Conservation (phyloP, 2,888 invertebrate species). For the Eilema griseolum region DNA sequence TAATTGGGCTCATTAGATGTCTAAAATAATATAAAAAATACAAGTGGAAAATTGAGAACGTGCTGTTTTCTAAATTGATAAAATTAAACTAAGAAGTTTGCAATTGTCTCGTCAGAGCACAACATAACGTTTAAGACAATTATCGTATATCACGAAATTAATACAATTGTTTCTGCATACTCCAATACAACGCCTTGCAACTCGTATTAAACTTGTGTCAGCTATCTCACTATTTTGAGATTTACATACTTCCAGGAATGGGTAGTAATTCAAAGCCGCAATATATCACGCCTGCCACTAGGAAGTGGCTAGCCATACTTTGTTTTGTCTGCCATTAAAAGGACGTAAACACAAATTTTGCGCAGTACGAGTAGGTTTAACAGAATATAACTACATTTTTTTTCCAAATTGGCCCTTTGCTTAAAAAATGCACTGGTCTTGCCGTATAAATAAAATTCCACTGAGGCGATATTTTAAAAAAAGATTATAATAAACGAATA, state of each 20-base stretch:
- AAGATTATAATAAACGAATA: neutral
- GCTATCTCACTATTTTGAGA: constrained; percentile 37
- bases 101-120: too few species aligned
- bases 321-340: constrained; percentile 31
- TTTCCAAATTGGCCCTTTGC: neutral
- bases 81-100: neutral
- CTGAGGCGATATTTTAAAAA: too few species aligned
- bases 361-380: constrained; percentile 10
- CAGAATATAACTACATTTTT: neutral
- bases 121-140: neutral
- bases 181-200: constrained; percentile 6
- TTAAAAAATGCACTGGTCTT: too few species aligned
- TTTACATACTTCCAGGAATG: constrained; percentile 47
- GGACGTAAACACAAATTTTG: constrained; percentile 30
- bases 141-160: neutral
- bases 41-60: neutral
- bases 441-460: too few species aligned
- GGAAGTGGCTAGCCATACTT: constrained; percentile 43
- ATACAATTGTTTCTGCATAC: constrained; percentile 13
- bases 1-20: too few species aligned
- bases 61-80: neutral
- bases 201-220: constrained; percentile 40
- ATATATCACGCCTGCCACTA: constrained; percentile 43
- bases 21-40: too few species aligned
- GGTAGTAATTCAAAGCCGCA: constrained; percentile 49